phyloP scores from a whole-genome alignment of 2,888 invertebrate species.

The Melitaea athalia region DNA sequence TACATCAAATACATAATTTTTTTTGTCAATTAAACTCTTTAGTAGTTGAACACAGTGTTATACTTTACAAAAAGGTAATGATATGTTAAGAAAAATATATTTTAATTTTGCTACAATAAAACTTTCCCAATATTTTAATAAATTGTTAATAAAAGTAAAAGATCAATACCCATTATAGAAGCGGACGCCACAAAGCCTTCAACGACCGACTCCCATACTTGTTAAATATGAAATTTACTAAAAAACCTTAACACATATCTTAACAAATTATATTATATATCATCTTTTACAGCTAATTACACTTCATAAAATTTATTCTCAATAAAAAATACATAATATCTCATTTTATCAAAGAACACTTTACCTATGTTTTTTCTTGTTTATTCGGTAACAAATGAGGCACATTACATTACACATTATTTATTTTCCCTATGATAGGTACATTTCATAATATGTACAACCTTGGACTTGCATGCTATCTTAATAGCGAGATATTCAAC shows the following conservation, averaged over 20 bases:
- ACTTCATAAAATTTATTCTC: slow-evolving; percentile 74
- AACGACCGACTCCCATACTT: slow-evolving; percentile 37
- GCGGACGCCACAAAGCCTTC: background rate
- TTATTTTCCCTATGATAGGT: slow-evolving; percentile 28
- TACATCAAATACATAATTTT: slow-evolving; percentile 18
- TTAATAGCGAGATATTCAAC: slow-evolving; percentile 30
- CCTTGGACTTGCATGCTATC: slow-evolving; percentile 31
- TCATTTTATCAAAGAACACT: slow-evolving; percentile 78
- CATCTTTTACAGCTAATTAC: slow-evolving; percentile 78
- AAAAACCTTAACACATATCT: slow-evolving; percentile 68
- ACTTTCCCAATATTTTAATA: slow-evolving; percentile 31
- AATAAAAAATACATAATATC: slow-evolving; percentile 79
- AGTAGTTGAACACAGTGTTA: slow-evolving; percentile 21
- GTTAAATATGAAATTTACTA: slow-evolving; percentile 54
- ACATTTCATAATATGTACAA: slow-evolving; percentile 38
- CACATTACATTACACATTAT: slow-evolving; percentile 62
- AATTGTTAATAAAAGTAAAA: slow-evolving; percentile 29
- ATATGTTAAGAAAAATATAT: slow-evolving; percentile 37
- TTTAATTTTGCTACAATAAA: slow-evolving; percentile 36
- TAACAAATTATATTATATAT: slow-evolving; percentile 81
- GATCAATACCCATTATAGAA: slow-evolving; percentile 20
- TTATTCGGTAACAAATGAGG: slow-evolving; percentile 79
- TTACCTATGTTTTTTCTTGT: slow-evolving; percentile 66
- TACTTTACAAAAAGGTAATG: slow-evolving; percentile 16
- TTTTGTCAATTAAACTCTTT: slow-evolving; percentile 14